These are phyloP conservation scores for Silurus aristotelis DNA, from an alignment of 2,797 vertebrate genomes.

Conservation along the genomic window DNA sequence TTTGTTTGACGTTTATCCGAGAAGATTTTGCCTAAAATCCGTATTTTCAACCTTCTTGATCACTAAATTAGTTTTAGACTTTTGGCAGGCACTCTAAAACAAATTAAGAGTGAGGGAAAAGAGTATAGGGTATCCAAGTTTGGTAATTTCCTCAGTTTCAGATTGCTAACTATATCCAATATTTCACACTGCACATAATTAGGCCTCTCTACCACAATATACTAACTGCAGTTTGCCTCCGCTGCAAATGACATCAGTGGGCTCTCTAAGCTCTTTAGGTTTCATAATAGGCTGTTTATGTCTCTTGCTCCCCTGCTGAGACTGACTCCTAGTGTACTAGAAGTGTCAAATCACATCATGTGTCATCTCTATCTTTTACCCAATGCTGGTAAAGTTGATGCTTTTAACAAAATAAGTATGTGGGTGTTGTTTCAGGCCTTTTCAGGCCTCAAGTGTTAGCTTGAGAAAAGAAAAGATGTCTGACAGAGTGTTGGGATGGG, in stretches of 20 bases:
- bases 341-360: constrained; percentile 46
- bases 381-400: constrained; percentile 19
- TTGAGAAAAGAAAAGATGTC: constrained; percentile 11
- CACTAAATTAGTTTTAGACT: not conserved
- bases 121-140: not conserved
- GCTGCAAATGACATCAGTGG: constrained; percentile 31
- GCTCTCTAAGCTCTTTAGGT: constrained; percentile 34
- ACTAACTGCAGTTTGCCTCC: constrained; percentile 16
- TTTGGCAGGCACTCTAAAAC: not conserved
- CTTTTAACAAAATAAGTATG: constrained; percentile 21
- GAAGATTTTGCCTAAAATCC: not conserved
- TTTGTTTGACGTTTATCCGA: not conserved
- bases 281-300: constrained; percentile 39
- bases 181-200: constrained; percentile 29
- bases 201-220: constrained; percentile 21
- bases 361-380: constrained; percentile 33
- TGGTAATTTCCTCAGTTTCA: constrained; percentile 13
- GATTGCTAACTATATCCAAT: constrained; percentile 24
- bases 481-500: not conserved
- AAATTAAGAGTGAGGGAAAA: not conserved
- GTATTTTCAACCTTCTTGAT: not conserved
- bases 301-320: constrained; percentile 42
- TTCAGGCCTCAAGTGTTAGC: constrained; percentile 10
- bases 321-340: constrained; percentile 37
- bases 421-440: constrained; percentile 5